These are phyloP conservation scores for Plestiodon gilberti DNA, from an alignment of 2,113 vertebrate species.

Conservation along the genomic window DNA sequence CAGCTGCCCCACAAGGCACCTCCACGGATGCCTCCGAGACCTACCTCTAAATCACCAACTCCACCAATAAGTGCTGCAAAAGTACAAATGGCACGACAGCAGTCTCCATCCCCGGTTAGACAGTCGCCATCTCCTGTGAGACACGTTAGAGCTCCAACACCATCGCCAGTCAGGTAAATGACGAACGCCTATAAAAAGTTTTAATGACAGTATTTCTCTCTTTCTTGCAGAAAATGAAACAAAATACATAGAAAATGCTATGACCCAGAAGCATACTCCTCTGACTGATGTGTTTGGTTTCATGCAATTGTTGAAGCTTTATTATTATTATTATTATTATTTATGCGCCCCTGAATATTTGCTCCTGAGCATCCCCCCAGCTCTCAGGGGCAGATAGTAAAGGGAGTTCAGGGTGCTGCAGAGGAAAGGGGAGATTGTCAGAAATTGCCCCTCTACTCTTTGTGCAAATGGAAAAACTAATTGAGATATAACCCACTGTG, in stretches of 20 bases:
- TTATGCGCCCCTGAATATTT: background rate
- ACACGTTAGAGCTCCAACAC: slow-evolving; percentile 92
- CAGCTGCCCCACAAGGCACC: slow-evolving; percentile 93
- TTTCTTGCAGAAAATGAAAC: background rate
- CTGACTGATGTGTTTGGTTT: background rate
- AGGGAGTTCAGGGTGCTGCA: no score
- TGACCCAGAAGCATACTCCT: background rate
- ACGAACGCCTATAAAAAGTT: background rate
- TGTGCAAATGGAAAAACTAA: no score
- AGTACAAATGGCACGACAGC: slow-evolving; percentile 86
- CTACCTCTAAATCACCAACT: slow-evolving; percentile 91
- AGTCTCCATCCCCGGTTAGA: slow-evolving; percentile 94
- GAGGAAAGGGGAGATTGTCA: no score
- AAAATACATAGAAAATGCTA: background rate
- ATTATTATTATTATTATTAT: background rate
- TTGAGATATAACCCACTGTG: background rate
- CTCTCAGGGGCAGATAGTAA: no score
- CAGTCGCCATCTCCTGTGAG: slow-evolving; percentile 96
- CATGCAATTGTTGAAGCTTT: background rate
- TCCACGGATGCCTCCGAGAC: slow-evolving; percentile 91
- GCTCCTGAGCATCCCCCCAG: no score
- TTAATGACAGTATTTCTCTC: background rate
- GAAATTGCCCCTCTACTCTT: no score
- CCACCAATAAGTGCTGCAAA: slow-evolving; percentile 83
- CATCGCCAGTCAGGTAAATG: slow-evolving; percentile 91